phyloP scores from a whole-genome alignment of 2,113 vertebrate genomes.

The Condylura cristata region DNA sequence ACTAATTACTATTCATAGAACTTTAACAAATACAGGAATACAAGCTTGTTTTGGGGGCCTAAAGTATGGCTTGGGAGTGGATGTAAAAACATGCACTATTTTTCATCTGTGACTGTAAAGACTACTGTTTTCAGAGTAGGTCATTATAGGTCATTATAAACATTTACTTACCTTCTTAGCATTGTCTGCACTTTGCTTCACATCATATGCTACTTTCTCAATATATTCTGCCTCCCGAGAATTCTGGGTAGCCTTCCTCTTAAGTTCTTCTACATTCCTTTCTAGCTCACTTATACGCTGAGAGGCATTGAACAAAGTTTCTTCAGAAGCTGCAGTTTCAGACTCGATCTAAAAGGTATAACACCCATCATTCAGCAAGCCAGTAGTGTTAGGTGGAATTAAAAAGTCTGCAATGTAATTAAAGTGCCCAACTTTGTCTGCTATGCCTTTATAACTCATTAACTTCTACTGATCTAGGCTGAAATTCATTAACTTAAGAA shows the following conservation, averaged over 20 bases:
- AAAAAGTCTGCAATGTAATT: too few species aligned
- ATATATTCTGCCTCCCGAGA: conserved; percentile 83
- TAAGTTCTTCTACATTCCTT: conserved; percentile 89
- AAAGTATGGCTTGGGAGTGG: too few species aligned
- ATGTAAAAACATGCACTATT: too few species aligned
- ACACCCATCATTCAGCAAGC: not conserved
- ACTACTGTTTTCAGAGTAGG: not conserved
- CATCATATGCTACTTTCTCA: conserved; percentile 85
- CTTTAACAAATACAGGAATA: not conserved
- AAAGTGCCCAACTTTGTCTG: not conserved
- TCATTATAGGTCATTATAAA: not conserved
- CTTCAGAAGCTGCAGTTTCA: conserved; percentile 92
- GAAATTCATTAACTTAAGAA: not conserved
- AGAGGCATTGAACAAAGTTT: conserved; percentile 92
- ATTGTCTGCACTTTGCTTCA: conserved; percentile 87
- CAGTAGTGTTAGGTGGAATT: not conserved
- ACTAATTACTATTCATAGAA: not conserved
- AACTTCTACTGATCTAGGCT: not conserved
- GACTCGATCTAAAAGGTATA: conserved; percentile 90
- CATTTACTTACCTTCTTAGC: conserved; percentile 88
- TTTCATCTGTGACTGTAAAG: not conserved
- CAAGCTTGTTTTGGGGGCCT: not conserved
- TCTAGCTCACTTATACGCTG: conserved; percentile 91
- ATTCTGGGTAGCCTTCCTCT: conserved; percentile 87
- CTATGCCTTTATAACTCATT: not conserved